Base-by-base conservation (phyloP, 2,797 vertebrate genomes). In the Mustela erminea region DNA sequence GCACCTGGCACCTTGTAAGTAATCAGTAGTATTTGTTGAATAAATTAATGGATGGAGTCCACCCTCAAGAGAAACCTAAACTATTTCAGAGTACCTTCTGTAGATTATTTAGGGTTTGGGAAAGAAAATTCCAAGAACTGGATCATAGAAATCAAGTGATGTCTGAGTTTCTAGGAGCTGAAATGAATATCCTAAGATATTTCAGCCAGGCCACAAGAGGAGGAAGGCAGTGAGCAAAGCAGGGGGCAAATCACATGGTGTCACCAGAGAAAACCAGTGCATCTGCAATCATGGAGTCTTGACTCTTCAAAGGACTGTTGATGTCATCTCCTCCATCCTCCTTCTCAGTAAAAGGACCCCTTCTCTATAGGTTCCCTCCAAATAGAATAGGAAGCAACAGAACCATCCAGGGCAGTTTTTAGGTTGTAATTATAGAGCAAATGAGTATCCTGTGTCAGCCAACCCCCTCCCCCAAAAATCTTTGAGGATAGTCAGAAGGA, bases 21-120 rank as follows among this genome's bases (percentile, higher is more conserved):
- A 17, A 32, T 70, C 74, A 75, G 23, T 46, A 85, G 15, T 43
- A 60, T 25, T 49, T 85, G 35, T 14, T 68, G 54, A 56, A 62
- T 80, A 58, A 89, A 83, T 68, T 38, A 90, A 12, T 43, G 5
- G 32, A 75, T 75, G 13, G 32, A 72, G 2, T 43, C 66, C 49
- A n/a, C 6, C 35, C 12, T 83, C 27, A 74, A 95, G 60, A 94
- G 80, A 92, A 94, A 70, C 6, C 56, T 80, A 74, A 58, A 38
- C 10, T 10, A 38, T n/a, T 52, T 82, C 56, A 66, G 5, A 20
- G 15, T 54, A 77, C 10, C 52, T n/a, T 27, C 29, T 13, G 0
- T 38, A 0, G 46, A 82, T 56, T 68, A 49, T 23, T 49, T 83
- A 5, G 72, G 78, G 43, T 83, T 83, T 82, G 29, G 29, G 23